A percentile compares a stretch with the other conserved stretches of the same genome.
Evolutionary conservation across 2,797 vertebrate genomes (phyloP).

Genomic region (Thaleichthys pacificus): DNA sequence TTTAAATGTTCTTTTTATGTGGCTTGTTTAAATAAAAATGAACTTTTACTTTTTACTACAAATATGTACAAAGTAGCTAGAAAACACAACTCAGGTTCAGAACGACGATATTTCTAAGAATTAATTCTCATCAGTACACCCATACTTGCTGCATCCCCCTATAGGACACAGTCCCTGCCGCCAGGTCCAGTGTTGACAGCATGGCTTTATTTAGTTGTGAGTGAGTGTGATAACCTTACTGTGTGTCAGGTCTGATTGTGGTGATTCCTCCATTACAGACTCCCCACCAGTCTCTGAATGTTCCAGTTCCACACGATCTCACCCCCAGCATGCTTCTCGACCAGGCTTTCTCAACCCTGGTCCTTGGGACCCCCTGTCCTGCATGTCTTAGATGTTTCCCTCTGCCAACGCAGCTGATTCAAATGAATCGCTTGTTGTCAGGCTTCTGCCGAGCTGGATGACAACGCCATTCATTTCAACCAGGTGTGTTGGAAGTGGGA

Average conservation of each 20-base stretch:
- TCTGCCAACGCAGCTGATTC: neutral
- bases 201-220: conserved; percentile 70
- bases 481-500: too few relatives aligned
- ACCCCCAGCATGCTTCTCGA: conserved; percentile 19
- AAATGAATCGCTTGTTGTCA: too few relatives aligned
- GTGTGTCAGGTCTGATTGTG: neutral
- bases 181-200: conserved; percentile 73
- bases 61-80: conserved; percentile 1
- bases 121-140: conserved; percentile 65
- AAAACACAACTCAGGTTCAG: neutral
- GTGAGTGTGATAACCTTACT: conserved; percentile 58
- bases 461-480: too few relatives aligned
- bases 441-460: too few relatives aligned
- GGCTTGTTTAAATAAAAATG: conserved; percentile 7
- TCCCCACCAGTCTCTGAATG: conserved; percentile 18
- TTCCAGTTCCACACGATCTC: conserved; percentile 14
- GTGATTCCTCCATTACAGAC: neutral
- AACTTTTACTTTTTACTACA: conserved; percentile 3
- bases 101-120: conserved; percentile 26
- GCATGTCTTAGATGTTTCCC: conserved; percentile 40
- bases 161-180: conserved; percentile 60
- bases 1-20: neutral
- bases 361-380: too few relatives aligned
- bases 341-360: too few relatives aligned
- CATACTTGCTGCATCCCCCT: conserved; percentile 73